These are phyloP conservation scores for Paratrypauchen microcephalus DNA, from an alignment of 2,797 vertebrate species.

Conservation along the genomic window DNA sequence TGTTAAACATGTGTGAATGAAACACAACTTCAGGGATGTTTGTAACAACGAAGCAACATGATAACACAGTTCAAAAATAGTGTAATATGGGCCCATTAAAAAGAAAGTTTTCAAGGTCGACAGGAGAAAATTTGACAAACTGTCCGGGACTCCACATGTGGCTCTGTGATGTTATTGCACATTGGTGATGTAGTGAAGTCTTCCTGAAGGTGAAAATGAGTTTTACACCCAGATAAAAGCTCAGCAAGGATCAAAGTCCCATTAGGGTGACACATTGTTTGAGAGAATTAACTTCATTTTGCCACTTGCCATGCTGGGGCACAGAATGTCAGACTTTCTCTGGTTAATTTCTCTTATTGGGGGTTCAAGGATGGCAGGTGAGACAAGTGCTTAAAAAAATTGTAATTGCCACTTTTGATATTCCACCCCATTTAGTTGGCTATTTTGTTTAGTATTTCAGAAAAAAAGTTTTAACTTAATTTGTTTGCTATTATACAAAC, in stretches of 20 bases:
- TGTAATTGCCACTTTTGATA: too few relatives aligned
- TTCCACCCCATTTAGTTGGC: too few relatives aligned
- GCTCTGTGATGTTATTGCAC: constrained; percentile 35
- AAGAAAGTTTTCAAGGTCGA: constrained; percentile 51
- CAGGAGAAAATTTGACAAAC: constrained; percentile 16
- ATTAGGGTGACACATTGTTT: constrained; percentile 6
- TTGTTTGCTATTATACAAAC: too few relatives aligned
- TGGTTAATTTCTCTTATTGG: background rate
- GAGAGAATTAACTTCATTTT: constrained; percentile 5
- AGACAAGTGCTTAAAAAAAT: background rate
- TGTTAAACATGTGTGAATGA: too few relatives aligned
- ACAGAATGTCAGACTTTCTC: constrained; percentile 5
- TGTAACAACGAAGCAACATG: too few relatives aligned
- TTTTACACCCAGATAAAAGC: background rate
- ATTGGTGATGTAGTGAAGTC: constrained; percentile 12
- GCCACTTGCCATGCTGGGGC: background rate
- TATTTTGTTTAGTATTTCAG: too few relatives aligned
- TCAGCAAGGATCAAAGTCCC: background rate
- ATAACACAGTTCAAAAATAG: too few relatives aligned
- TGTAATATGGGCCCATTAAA: too few relatives aligned
- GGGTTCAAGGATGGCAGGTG: background rate
- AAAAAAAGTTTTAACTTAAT: too few relatives aligned
- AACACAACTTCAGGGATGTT: too few relatives aligned
- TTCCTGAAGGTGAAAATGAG: constrained; percentile 5
- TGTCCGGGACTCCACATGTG: constrained; percentile 15